Evolutionary conservation across 1,140 invertebrate genomes (phyloP).

Genomic region (Asbolus verrucosus): DNA sequence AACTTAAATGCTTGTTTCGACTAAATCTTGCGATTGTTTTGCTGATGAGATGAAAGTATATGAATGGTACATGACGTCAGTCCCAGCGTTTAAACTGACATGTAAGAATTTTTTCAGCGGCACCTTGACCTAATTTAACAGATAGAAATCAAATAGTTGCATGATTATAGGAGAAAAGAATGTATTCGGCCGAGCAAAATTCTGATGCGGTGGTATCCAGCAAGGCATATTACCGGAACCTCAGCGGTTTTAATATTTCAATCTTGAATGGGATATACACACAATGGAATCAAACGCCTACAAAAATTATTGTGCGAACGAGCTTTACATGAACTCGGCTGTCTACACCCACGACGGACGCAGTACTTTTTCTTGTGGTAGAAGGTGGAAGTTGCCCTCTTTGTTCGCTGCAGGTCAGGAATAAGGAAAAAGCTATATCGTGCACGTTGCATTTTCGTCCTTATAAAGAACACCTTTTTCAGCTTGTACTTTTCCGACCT

Average conservation of each 20-base stretch:
- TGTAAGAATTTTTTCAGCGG: too few relatives aligned
- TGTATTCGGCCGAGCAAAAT: neutral
- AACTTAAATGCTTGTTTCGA: too few relatives aligned
- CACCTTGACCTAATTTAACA: too few relatives aligned
- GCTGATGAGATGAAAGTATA: too few relatives aligned
- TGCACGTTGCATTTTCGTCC: constrained; percentile 17
- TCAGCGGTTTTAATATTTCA: constrained; percentile 44
- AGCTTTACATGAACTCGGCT: constrained; percentile 45
- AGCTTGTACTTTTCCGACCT: constrained; percentile 41
- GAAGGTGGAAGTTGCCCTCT: constrained; percentile 37
- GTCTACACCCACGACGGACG: constrained; percentile 39
- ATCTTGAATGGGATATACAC: constrained; percentile 39
- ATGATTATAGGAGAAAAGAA: too few relatives aligned
- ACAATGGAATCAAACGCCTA: constrained; percentile 45
- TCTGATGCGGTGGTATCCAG: too few relatives aligned
- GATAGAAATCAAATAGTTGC: too few relatives aligned
- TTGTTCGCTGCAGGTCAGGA: neutral
- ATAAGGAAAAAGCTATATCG: constrained; percentile 31
- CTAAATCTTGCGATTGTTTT: too few relatives aligned
- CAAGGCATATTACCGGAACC: neutral
- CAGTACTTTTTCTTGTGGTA: constrained; percentile 22
- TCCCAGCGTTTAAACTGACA: too few relatives aligned
- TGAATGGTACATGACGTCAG: too few relatives aligned
- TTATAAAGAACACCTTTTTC: constrained; percentile 40
- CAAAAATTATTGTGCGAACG: constrained; percentile 47